A percentile compares a stretch with the other conserved stretches of the same genome.
These are phyloP conservation scores for Capreolus pygargus DNA, from an alignment of 2,113 vertebrate species.

Conservation along the genomic window DNA sequence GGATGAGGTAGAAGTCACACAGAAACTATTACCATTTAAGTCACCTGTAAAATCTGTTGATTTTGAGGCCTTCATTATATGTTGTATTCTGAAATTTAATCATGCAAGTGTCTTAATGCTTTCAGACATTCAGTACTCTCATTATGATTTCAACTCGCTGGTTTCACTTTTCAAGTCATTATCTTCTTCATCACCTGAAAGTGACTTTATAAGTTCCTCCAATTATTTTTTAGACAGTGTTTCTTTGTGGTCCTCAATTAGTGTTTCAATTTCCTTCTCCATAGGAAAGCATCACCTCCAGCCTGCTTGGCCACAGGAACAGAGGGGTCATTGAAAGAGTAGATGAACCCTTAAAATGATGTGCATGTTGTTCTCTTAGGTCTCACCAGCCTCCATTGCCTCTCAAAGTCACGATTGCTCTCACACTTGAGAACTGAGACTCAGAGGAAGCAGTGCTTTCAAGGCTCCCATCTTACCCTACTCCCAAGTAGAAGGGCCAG, in stretches of 20 bases:
- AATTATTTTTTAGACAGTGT: slow-evolving; percentile 36
- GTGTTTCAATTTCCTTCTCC: slow-evolving; percentile 61
- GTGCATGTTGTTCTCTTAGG: neutral
- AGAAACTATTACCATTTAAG: neutral
- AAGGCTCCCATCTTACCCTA: neutral
- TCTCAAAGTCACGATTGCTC: neutral
- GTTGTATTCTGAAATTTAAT: neutral
- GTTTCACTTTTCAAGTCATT: neutral
- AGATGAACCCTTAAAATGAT: neutral
- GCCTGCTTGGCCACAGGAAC: neutral
- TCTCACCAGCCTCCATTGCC: neutral
- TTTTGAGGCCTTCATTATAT: neutral
- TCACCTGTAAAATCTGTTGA: neutral
- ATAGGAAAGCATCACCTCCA: slow-evolving; percentile 2
- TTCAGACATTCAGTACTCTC: neutral
- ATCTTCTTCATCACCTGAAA: neutral
- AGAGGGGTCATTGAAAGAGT: neutral
- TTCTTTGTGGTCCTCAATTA: slow-evolving; percentile 44
- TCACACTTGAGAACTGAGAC: neutral
- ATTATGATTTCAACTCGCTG: slow-evolving; percentile 21
- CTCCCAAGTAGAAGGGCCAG: neutral
- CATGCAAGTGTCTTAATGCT: neutral
- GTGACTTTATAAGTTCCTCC: slow-evolving; percentile 24
- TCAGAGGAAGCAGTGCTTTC: neutral
- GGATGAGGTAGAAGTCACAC: neutral